A percentile compares a stretch with the other conserved stretches of the same genome.
These are phyloP conservation scores for Sebastes vulpes DNA, from an alignment of 2,797 vertebrate species.

Conservation along the genomic window DNA sequence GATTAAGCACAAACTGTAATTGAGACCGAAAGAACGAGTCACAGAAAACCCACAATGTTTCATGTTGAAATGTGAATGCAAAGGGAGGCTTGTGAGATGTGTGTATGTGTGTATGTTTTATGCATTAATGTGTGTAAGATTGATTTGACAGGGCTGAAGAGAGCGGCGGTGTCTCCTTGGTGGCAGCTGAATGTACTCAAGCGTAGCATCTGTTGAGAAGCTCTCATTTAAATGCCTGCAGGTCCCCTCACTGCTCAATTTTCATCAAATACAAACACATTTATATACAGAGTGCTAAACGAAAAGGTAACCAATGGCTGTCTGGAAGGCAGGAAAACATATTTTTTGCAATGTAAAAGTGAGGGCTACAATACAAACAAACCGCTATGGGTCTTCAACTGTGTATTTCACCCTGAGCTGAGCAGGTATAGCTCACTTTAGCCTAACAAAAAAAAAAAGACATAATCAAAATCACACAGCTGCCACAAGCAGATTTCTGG, in stretches of 20 bases:
- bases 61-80: not conserved
- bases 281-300: not conserved
- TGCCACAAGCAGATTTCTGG: not conserved
- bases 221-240: constrained; percentile 13
- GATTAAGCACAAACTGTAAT: not conserved
- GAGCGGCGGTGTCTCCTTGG: not conserved
- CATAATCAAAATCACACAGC: not conserved
- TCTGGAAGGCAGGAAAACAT: not conserved
- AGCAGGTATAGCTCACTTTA: not conserved
- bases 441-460: not conserved
- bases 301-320: not conserved
- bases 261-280: constrained; percentile 1
- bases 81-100: not conserved
- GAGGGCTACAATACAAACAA: not conserved
- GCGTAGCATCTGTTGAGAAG: not conserved
- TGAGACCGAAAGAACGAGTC: not conserved
- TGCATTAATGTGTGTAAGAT: not conserved
- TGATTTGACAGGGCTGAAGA: not conserved
- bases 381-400: not conserved
- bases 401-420: not conserved
- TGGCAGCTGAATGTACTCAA: not conserved
- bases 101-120: not conserved
- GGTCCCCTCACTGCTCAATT: constrained; percentile 4
- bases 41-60: not conserved
- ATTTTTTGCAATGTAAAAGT: not conserved